Conservation (phyloP, 2,113 vertebrate species). For the Zosterops borbonicus region DNA sequence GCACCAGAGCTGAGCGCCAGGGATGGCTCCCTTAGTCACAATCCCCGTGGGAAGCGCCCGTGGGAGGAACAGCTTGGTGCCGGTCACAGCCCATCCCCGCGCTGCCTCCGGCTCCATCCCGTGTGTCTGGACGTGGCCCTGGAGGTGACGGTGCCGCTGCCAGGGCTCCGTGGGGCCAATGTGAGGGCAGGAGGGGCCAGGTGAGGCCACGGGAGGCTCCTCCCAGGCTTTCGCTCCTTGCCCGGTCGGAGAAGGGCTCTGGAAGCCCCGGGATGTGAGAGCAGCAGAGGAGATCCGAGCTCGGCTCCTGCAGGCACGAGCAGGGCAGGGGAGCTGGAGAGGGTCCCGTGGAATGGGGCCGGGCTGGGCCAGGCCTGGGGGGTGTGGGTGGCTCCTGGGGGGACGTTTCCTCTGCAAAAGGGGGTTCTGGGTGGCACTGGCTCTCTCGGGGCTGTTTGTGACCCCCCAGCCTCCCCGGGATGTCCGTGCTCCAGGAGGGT, state of each 20-base stretch:
- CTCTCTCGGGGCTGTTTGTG: neutral
- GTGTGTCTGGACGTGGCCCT: neutral
- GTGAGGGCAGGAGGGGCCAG: fast-evolving
- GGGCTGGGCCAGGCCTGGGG: neutral
- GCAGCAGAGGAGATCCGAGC: neutral
- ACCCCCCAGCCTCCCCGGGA: neutral
- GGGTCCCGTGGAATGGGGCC: neutral
- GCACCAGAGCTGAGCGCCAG: neutral
- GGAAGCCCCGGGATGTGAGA: fast-evolving
- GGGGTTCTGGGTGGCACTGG: fast-evolving
- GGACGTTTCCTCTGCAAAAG: neutral
- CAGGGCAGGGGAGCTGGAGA: neutral
- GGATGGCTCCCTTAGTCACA: slow-evolving; percentile 4
- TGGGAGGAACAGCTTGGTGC: slow-evolving; percentile 38
- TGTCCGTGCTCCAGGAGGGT: neutral
- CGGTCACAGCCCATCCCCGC: neutral
- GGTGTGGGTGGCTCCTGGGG: neutral
- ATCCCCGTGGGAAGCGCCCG: slow-evolving; percentile 8
- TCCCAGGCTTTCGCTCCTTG: neutral
- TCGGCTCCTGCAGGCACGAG: neutral
- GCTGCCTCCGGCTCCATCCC: neutral
- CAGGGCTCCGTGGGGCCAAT: fast-evolving
- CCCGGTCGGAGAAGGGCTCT: neutral
- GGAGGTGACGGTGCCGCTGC: neutral
- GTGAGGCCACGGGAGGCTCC: neutral